Conservation (phyloP, 2,797 vertebrate genomes). For the Neoniphon sammara region DNA sequence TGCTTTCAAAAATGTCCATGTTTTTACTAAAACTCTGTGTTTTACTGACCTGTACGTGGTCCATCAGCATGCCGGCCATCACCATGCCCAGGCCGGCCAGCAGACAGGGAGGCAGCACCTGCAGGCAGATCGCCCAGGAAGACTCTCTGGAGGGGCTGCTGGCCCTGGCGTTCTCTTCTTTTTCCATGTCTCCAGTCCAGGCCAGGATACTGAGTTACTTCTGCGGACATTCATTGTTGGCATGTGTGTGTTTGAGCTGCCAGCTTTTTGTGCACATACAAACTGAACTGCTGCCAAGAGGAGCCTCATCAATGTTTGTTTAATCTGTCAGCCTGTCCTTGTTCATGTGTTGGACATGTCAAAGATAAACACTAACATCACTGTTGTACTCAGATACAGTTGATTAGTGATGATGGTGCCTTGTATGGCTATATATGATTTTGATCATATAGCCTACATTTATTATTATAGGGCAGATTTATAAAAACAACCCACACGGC, state of each 20-base stretch:
- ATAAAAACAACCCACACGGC: too few relatives aligned
- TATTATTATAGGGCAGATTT: too few relatives aligned
- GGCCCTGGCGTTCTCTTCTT: slow-evolving; percentile 68
- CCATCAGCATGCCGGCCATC: slow-evolving; percentile 88
- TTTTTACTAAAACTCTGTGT: background rate
- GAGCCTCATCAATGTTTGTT: slow-evolving; percentile 35
- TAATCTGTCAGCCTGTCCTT: slow-evolving; percentile 26
- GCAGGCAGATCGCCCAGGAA: slow-evolving; percentile 79
- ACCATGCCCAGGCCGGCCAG: slow-evolving; percentile 91
- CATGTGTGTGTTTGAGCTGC: slow-evolving; percentile 9
- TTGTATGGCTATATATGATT: too few relatives aligned
- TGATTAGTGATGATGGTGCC: slow-evolving; percentile 2
- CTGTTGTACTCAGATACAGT: background rate
- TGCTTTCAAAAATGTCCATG: background rate
- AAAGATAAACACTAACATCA: slow-evolving; percentile 2
- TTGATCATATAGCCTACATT: too few relatives aligned
- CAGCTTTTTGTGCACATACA: slow-evolving; percentile 10
- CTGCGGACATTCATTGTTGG: slow-evolving; percentile 18
- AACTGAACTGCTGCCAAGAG: slow-evolving; percentile 35
- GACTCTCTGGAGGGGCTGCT: slow-evolving; percentile 78
- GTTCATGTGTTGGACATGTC: background rate
- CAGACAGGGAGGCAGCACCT: slow-evolving; percentile 87
- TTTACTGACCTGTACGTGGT: slow-evolving; percentile 87
- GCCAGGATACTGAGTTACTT: background rate
- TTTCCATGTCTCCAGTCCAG: slow-evolving; percentile 54